These are phyloP conservation scores for Tanaodytes sp. DNA, from an alignment of 2,888 invertebrate species.

Conservation along the genomic window DNA sequence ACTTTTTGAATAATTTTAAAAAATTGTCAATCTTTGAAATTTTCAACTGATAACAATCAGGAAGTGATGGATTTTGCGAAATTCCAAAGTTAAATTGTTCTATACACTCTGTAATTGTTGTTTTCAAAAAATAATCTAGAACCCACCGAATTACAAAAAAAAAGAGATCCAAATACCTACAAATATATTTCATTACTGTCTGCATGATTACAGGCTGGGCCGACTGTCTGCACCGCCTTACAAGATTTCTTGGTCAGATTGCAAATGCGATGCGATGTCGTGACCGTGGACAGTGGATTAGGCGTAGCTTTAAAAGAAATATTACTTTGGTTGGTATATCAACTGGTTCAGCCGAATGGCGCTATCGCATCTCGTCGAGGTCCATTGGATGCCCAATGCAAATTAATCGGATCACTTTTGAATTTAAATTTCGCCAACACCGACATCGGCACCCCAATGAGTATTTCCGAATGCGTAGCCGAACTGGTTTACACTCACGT, in stretches of 20 bases:
- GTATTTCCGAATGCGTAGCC: constrained; percentile 82
- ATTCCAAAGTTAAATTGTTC: too few species aligned
- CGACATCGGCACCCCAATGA: constrained; percentile 82
- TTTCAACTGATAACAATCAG: too few species aligned
- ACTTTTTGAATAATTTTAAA: too few species aligned
- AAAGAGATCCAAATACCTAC: too few species aligned
- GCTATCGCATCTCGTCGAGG: constrained; percentile 78
- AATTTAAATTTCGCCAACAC: constrained; percentile 80
- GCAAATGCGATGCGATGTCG: constrained; percentile 79
- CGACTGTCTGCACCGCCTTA: constrained; percentile 82
- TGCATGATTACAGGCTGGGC: constrained; percentile 79
- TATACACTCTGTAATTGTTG: too few species aligned
- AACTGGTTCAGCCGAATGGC: constrained; percentile 81
- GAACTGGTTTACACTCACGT: constrained; percentile 70
- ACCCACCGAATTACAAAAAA: too few species aligned
- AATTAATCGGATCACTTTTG: constrained; percentile 79
- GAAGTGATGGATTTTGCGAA: too few species aligned
- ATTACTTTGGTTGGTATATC: constrained; percentile 81
- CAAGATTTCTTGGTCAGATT: constrained; percentile 82
- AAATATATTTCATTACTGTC: not conserved
- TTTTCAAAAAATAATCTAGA: too few species aligned
- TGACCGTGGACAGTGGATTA: constrained; percentile 75
- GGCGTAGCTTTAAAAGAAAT: constrained; percentile 78
- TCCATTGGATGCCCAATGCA: constrained; percentile 84
- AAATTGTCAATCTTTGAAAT: too few species aligned